A percentile compares a stretch with the other conserved stretches of the same genome.
These are phyloP conservation scores for Macaria liturata DNA, from an alignment of 2,888 invertebrate species.

Conservation along the genomic window DNA sequence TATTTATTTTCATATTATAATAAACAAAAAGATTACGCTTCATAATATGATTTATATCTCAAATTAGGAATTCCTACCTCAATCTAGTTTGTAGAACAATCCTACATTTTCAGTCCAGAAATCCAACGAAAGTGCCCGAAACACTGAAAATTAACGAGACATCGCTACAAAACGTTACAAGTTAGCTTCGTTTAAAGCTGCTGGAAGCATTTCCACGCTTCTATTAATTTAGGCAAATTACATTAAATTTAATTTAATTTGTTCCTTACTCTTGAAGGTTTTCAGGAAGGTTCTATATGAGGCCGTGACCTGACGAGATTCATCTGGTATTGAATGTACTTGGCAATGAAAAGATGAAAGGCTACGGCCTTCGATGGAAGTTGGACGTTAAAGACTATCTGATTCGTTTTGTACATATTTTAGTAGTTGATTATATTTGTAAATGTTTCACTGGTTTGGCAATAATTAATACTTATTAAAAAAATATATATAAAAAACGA, in stretches of 20 bases:
- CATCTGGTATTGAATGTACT: slow-evolving; percentile 13
- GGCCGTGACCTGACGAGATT: slow-evolving; percentile 32
- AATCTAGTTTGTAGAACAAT: not conserved
- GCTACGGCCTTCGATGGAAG: not conserved
- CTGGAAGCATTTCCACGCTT: slow-evolving; percentile 16
- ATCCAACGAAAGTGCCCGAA: slow-evolving; percentile 2
- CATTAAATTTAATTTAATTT: slow-evolving; percentile 3
- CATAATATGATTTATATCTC: too few relatives aligned
- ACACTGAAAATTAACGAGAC: slow-evolving; percentile 11
- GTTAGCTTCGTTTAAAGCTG: slow-evolving; percentile 18
- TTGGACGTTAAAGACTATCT: not conserved
- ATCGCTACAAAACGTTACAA: slow-evolving; percentile 12
- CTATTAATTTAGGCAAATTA: slow-evolving; percentile 25
- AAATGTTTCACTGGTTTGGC: too few relatives aligned
- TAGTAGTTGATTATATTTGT: too few relatives aligned
- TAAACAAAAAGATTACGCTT: too few relatives aligned
- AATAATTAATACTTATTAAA: too few relatives aligned
- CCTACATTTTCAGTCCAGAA: not conserved
- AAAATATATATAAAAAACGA: too few relatives aligned
- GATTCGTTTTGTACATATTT: not conserved
- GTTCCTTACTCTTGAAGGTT: slow-evolving; percentile 20
- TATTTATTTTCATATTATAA: too few relatives aligned
- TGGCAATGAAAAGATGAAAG: slow-evolving; percentile 13
- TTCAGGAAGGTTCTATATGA: slow-evolving; percentile 10
- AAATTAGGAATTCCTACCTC: too few relatives aligned